A percentile compares a stretch with the other conserved stretches of the same genome.
Evolutionary conservation across 2,113 vertebrate species (phyloP).

Genomic region (Hyla sarda): DNA sequence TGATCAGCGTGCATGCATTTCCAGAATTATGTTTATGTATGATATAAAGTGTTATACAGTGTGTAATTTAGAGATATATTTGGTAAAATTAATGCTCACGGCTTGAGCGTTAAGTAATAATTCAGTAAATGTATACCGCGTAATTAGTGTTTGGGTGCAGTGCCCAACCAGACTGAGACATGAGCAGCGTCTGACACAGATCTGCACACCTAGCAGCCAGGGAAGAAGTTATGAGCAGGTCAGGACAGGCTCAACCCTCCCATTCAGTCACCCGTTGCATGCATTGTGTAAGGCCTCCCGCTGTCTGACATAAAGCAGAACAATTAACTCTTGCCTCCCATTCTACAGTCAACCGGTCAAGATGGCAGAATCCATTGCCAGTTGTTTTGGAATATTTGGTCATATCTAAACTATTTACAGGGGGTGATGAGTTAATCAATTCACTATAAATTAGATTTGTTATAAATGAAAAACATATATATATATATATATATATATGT

Average conservation of each 20-base stretch:
- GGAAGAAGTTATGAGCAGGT: constrained; percentile 16
- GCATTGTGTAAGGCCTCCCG: constrained; percentile 14
- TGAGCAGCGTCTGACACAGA: constrained; percentile 47
- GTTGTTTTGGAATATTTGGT: not conserved
- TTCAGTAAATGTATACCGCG: constrained; percentile 40
- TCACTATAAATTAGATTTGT: not conserved
- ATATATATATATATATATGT: too few species aligned
- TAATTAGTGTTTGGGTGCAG: constrained; percentile 57
- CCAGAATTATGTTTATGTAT: constrained; percentile 40
- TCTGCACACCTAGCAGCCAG: constrained; percentile 36
- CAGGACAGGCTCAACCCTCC: constrained; percentile 29
- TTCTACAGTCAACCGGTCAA: not conserved
- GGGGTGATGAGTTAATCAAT: not conserved
- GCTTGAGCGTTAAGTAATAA: constrained; percentile 49
- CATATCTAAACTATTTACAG: not conserved
- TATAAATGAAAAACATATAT: too few species aligned
- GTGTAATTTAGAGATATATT: constrained; percentile 52
- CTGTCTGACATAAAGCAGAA: constrained; percentile 4
- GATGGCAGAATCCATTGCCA: not conserved
- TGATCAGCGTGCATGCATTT: not conserved
- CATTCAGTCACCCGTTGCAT: not conserved
- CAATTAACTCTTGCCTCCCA: constrained; percentile 37
- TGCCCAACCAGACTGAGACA: constrained; percentile 20
- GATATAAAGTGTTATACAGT: constrained; percentile 51
- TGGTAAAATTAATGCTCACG: constrained; percentile 41